phyloP scores from a whole-genome alignment of 2,113 vertebrate species.

The Channa argus region DNA sequence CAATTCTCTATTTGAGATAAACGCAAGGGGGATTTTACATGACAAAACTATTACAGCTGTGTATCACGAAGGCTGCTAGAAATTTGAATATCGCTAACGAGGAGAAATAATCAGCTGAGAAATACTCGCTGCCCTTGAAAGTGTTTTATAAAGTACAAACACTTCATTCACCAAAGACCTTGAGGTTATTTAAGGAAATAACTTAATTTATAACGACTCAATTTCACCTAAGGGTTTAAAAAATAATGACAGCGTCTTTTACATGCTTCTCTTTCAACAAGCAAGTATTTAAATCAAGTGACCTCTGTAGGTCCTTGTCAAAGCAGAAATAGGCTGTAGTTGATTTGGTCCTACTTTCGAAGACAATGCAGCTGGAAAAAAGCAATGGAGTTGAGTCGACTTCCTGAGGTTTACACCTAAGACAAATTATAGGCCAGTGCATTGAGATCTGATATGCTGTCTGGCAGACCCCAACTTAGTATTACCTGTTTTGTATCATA shows the following conservation, averaged over 20 bases:
- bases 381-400: slow-evolving; percentile 1
- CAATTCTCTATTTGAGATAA: slow-evolving; percentile 54
- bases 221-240: slow-evolving; percentile 20
- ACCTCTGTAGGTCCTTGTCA: slow-evolving; percentile 11
- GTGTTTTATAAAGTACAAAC: slow-evolving; percentile 10
- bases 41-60: slow-evolving; percentile 6
- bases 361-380: slow-evolving; percentile 5
- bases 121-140: slow-evolving; percentile 8
- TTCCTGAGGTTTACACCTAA: not conserved
- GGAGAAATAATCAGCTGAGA: not conserved
- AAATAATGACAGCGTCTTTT: not conserved
- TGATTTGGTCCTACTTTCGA: slow-evolving; percentile 13
- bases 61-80: slow-evolving; percentile 22
- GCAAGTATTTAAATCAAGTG: slow-evolving; percentile 7
- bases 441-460: not conserved
- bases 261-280: not conserved
- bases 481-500: too few relatives aligned
- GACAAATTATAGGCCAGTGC: too few relatives aligned
- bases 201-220: not conserved
- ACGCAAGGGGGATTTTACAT: slow-evolving; percentile 36
- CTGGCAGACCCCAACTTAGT: too few relatives aligned
- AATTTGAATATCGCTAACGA: slow-evolving; percentile 26
- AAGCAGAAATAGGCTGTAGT: slow-evolving; percentile 5
- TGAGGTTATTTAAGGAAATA: not conserved
- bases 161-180: not conserved